Evolutionary conservation across 2,797 vertebrate genomes (phyloP).

Genomic region (Sternarchorhynchus goeldii): DNA sequence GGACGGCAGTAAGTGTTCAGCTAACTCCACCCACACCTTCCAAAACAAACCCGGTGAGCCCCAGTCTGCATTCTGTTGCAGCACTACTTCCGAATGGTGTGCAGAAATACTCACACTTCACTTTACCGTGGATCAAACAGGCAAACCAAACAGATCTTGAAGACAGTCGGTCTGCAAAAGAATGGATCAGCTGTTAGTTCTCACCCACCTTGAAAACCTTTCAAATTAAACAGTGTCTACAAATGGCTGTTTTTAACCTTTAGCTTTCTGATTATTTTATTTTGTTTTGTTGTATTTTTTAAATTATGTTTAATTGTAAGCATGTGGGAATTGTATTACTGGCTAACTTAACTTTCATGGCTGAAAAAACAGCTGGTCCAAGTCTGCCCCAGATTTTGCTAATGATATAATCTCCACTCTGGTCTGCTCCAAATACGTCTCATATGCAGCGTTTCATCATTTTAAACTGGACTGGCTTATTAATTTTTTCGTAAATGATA

Average conservation of each 20-base stretch:
- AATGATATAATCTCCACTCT: slow-evolving; percentile 13
- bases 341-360: slow-evolving; percentile 6
- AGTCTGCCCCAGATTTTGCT: background rate
- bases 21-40: background rate
- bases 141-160: background rate
- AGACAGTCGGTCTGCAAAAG: slow-evolving; percentile 24
- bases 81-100: background rate
- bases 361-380: slow-evolving; percentile 11
- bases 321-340: slow-evolving; percentile 5
- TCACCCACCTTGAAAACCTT: background rate
- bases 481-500: slow-evolving; percentile 14
- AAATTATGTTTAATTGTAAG: slow-evolving; percentile 7
- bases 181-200: slow-evolving; percentile 1
- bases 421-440: background rate
- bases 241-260: background rate
- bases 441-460: slow-evolving; percentile 5
- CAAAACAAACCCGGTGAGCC: background rate
- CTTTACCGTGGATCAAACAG: slow-evolving; percentile 16
- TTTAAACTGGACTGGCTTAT: slow-evolving; percentile 17
- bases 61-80: background rate
- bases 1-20: background rate
- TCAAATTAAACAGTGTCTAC: slow-evolving; percentile 4
- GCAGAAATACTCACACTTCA: background rate
- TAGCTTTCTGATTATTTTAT: no score
- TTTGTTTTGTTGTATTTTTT: no score